Evolutionary conservation across 2,113 vertebrate species (phyloP), one percentile per base, ranked within the genome.

Genomic region (Serranochromis macrocephalus): DNA sequence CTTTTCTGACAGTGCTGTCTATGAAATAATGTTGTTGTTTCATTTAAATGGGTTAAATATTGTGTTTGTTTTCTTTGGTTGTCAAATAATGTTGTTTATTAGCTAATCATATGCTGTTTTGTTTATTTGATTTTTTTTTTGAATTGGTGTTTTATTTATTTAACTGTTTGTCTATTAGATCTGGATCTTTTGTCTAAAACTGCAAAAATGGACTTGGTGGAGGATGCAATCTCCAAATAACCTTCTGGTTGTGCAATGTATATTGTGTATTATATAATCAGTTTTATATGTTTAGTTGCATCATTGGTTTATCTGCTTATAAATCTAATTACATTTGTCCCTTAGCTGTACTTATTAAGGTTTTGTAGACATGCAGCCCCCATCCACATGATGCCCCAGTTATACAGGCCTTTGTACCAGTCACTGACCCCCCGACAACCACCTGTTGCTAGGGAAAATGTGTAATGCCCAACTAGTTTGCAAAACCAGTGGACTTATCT

Each of bases 231-330:
- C 24, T 0, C 9, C 42, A 75, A 49, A 75, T 12, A 75, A 17
- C 71, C 2, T 11, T 75, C 24, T 49, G 42, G 68, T 75, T 75
- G 42, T 75, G 21, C 8, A 31, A 75, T 75, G 42, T 75, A 29
- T 78, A 49, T 78, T 78, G 2, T 75, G 24, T 78, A 78, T 78
- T 78, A 47, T 29, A 29, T 19, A 78, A 78, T 78, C 71, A 31
- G 9, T 19, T 49, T 31, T 49, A 29, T 31, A 49, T 80, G 8
- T 79, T 57, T 42, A 7, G n/a, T 40, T 36, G 4, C 31, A 19
- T 42, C 66, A 36, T 47, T 80, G 16, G 40, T 51, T 66, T 57
- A 21, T 66, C 7, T 36, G n/a, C 66, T 68, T 9, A 24, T 78
- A 3, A 11, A 42, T 9, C 19, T 54, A 7, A 4, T 54, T 78